phyloP scores from a whole-genome alignment of 2,888 invertebrate species.

The Mimumesa dahlbomi region DNA sequence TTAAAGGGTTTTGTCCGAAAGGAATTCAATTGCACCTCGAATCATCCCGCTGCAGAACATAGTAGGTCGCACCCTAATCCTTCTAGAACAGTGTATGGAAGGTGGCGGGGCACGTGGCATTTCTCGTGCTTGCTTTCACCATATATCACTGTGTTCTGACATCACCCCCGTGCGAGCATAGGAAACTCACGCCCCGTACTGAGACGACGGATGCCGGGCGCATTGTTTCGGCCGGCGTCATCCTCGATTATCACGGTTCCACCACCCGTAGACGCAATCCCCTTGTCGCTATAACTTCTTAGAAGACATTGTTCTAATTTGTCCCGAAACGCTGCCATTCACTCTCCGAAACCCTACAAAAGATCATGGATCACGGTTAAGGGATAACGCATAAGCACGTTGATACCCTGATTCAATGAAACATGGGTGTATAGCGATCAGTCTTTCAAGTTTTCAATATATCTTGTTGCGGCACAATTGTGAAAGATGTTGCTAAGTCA shows the following conservation, averaged over 20 bases:
- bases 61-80: conserved; percentile 67
- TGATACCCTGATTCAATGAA: too few species aligned
- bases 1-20: conserved; percentile 14
- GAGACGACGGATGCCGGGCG: conserved; percentile 65
- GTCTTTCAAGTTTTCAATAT: too few species aligned
- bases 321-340: neutral
- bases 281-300: conserved; percentile 11
- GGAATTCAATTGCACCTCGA: conserved; percentile 52
- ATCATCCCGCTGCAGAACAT: conserved; percentile 54
- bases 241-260: conserved; percentile 70
- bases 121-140: conserved; percentile 71
- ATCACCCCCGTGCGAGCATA: conserved; percentile 67
- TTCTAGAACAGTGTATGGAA: conserved; percentile 51
- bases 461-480: too few species aligned
- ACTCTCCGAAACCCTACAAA: too few species aligned
- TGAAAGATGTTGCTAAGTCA: too few species aligned
- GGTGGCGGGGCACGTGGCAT: conserved; percentile 72
- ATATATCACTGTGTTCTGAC: conserved; percentile 75
- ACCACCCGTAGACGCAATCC: conserved; percentile 16
- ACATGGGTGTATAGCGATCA: too few species aligned
- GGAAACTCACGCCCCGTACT: conserved; percentile 59
- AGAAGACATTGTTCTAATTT: neutral
- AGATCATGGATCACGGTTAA: too few species aligned
- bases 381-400: too few species aligned
- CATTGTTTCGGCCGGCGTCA: conserved; percentile 76